These are phyloP conservation scores for Morpho deidamia DNA, from an alignment of 2,888 invertebrate genomes.

Conservation along the genomic window DNA sequence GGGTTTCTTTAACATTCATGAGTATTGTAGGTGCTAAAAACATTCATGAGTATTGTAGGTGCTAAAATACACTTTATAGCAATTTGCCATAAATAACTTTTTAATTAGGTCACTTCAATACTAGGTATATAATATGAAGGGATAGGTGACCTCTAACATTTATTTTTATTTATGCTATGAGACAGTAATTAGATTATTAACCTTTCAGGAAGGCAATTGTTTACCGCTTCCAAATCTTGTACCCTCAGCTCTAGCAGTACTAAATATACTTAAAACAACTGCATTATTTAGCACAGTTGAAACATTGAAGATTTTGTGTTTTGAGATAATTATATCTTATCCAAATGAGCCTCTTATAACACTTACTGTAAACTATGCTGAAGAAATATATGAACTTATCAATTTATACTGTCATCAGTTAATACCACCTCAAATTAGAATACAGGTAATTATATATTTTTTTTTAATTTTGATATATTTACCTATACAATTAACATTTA, in stretches of 20 bases:
- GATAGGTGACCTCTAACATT: too few species aligned
- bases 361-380: conserved; percentile 29
- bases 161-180: too few species aligned
- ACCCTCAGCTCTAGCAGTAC: conserved; percentile 40
- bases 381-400: conserved; percentile 39
- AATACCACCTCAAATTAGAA: conserved; percentile 28
- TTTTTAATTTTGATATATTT: too few species aligned
- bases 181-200: too few species aligned
- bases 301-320: conserved; percentile 37
- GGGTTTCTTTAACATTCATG: too few species aligned
- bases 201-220: conserved; percentile 16
- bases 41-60: too few species aligned
- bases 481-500: too few species aligned
- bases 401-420: conserved; percentile 33
- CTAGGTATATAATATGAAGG: too few species aligned
- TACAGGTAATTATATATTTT: conserved; percentile 31
- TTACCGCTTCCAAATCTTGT: conserved; percentile 32
- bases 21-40: too few species aligned
- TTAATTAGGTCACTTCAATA: too few species aligned
- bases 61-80: too few species aligned
- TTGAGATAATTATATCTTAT: conserved; percentile 43
- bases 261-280: conserved; percentile 40
- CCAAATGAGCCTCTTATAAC: conserved; percentile 39
- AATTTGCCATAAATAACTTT: too few species aligned
- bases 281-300: conserved; percentile 33